Evolutionary conservation across 2,888 invertebrate genomes (phyloP).

Genomic region (Acleris sparsana): DNA sequence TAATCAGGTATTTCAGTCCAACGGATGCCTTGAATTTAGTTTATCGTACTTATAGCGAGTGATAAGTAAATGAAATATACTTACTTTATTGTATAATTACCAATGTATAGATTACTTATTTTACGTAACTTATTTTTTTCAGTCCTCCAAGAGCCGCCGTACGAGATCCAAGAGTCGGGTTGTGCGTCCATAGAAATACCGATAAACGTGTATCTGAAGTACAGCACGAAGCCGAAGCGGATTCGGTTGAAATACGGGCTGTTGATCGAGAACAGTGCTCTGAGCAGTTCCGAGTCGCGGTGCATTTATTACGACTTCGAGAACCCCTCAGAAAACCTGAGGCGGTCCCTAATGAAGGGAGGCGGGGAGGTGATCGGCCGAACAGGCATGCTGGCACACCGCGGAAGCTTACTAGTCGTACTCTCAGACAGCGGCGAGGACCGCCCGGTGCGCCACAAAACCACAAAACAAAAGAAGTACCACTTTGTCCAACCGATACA

Average conservation of each 20-base stretch:
- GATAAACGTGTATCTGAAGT: slow-evolving; percentile 77
- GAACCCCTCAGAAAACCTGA: slow-evolving; percentile 69
- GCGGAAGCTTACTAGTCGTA: slow-evolving; percentile 52
- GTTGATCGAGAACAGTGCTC: slow-evolving; percentile 69
- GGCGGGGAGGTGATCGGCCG: slow-evolving; percentile 67
- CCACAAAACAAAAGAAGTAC: slow-evolving; percentile 55
- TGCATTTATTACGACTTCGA: slow-evolving; percentile 75
- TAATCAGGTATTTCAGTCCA: background rate
- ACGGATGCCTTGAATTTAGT: background rate
- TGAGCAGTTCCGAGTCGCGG: slow-evolving; percentile 66
- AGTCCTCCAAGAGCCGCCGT: slow-evolving; percentile 80
- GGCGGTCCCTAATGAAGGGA: slow-evolving; percentile 68
- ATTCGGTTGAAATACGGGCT: slow-evolving; percentile 73
- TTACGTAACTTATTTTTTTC: slow-evolving; percentile 48
- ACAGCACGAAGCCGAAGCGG: slow-evolving; percentile 71
- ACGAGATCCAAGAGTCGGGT: slow-evolving; percentile 79
- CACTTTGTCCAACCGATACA: slow-evolving; percentile 66
- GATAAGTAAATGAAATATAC: background rate
- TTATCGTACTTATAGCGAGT: background rate
- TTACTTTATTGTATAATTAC: too few species aligned
- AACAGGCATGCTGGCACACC: slow-evolving; percentile 44
- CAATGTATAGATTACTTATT: slow-evolving; percentile 43
- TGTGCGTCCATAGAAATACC: slow-evolving; percentile 76
- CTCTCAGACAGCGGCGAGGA: slow-evolving; percentile 57
- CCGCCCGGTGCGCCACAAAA: slow-evolving; percentile 41